Base-by-base conservation (phyloP, 2,888 invertebrate genomes). In the Ectobius pallidus region DNA sequence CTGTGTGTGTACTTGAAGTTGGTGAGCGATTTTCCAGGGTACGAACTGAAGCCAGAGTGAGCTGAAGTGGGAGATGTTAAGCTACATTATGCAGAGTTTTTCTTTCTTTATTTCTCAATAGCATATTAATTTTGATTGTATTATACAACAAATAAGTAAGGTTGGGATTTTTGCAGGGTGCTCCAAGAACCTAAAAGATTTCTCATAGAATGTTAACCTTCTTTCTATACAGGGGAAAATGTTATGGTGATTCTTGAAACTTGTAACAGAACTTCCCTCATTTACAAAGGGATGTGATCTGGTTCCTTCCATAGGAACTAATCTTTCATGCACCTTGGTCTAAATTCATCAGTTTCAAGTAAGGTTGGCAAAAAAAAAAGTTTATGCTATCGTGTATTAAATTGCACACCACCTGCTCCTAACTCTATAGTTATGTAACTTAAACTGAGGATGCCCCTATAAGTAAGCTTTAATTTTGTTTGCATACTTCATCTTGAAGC, bases 1-100 rank as follows among this genome's bases (percentile, higher is more conserved):
- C 69, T 62, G 74, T 70, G 75, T 73, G 75, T 73, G 73, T 67
- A 75, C 68, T 71, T 71, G 73, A 71, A 55, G 63, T 69, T 69
- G 69, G 73, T 71, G 73, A 71, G 75, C 44, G 69, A 75, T 71
- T 63, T 61, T 68, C 52, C 52, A 46, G 69, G 73, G 67, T 73
- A 65, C 42, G 72, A 72, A 52, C 69, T 55, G 46, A 65, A 27
- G 49, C 52, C 69, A 70, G 69, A 63, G 34, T 63, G 73, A 69
- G 69, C 32, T 63, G 46, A 63, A 62, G 7, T 70, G 62, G 32
- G 34, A 49, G 42, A 65, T 65, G 65, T 62, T 32, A 22, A 62
- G 39, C 62, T 39, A 39, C 39, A 39, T 65, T 44, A 44, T 30
- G 30, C 34, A 61, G 52, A 58, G 61, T 63, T 63, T 55, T 62